Evolutionary conservation across 2,113 vertebrate genomes (phyloP), one percentile per base, ranked within the genome.

Genomic region (Smithornis capensis): DNA sequence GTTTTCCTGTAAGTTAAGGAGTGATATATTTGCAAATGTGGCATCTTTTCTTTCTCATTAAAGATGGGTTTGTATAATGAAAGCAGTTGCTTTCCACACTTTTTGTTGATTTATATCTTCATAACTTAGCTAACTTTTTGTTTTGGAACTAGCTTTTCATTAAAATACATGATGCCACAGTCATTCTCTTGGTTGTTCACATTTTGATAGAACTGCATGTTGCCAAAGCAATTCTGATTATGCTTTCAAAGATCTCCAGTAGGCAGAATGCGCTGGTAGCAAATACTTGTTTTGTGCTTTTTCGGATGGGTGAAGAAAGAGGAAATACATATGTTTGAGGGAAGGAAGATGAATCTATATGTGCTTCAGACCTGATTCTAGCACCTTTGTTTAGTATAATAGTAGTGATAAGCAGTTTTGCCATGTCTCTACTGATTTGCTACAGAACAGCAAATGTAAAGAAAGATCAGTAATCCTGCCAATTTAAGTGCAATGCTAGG

Each of bases 361-460:
- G 12, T 60, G 73, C 89, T 83, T 83, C 74, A 31, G 28, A 71
- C 4, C 35, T 28, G 67, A 73, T 94, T 92, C 47, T 73, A 90
- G 52, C 57, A 52, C 40, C n/a, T 89, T 80, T 56, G 9, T 62
- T 74, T 33, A 71, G 52, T 82, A 12, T 18, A 45, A 49, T 28
- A 53, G 49, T 71, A 47, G 40, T 40, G 65, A 88, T 87, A 89
- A 85, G 60, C 71, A 75, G 14, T 86, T 96, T 91, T 89, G 50
- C 67, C 78, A 29, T 78, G 65, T 62, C 35, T 27, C 33, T 82
- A 53, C 49, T 74, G 82, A 90, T 86, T 76, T 94, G 31, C 77
- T 56, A 62, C 63, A 87, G 91, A 91, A 89, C 59, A 95, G 60
- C 87, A 91, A 93, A 83, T 90, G 29, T 95, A 95, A 97, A 95